Conservation (phyloP, 2,113 vertebrate genomes). For the Baryphthengus martii region DNA sequence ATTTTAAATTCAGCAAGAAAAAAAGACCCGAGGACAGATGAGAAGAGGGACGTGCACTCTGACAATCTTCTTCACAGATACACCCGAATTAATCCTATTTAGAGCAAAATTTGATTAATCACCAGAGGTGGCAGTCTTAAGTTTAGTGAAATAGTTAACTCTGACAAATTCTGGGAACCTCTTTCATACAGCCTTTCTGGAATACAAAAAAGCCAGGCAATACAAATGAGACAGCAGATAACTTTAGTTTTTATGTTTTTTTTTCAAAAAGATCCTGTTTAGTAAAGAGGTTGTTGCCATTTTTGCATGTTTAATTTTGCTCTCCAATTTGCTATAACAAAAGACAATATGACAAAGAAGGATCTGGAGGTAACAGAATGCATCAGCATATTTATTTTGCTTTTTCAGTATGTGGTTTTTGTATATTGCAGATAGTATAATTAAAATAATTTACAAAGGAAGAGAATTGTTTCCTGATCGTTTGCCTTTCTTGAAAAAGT, state of each 20-base stretch:
- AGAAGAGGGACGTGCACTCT: slow-evolving; percentile 67
- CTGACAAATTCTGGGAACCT: slow-evolving; percentile 52
- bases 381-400: neutral
- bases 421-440: neutral
- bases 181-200: neutral
- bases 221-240: neutral
- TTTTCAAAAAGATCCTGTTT: neutral
- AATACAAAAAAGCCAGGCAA: slow-evolving; percentile 1
- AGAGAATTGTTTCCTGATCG: neutral
- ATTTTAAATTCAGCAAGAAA: slow-evolving; percentile 77
- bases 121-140: slow-evolving; percentile 64
- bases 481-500: neutral
- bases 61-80: slow-evolving; percentile 72
- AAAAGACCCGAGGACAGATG: slow-evolving; percentile 68
- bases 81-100: slow-evolving; percentile 79
- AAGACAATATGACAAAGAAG: neutral
- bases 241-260: neutral
- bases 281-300: neutral
- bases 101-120: slow-evolving; percentile 78
- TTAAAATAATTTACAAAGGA: neutral
- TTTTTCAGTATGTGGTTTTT: neutral
- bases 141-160: slow-evolving; percentile 65
- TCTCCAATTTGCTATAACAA: neutral
- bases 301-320: slow-evolving; percentile 36
- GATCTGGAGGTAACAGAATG: neutral